These are phyloP conservation scores for Phyllostomus discolor DNA, from an alignment of 2,113 vertebrate species.

Conservation along the genomic window DNA sequence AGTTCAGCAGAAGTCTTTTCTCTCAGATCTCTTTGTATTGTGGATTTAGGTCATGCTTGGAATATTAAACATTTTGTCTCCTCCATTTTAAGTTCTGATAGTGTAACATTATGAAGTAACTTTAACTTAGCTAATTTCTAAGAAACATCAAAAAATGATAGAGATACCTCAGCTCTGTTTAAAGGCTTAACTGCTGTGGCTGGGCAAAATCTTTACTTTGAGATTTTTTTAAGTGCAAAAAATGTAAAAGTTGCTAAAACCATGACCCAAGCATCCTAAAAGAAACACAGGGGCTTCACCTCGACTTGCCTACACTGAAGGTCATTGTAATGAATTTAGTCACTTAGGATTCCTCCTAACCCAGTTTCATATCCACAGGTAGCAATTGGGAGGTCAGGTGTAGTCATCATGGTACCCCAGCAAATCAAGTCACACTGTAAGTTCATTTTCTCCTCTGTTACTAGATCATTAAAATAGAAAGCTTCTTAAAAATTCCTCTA, in stretches of 20 bases:
- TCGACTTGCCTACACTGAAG: background rate
- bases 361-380: background rate
- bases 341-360: background rate
- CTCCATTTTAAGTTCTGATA: conserved; percentile 43
- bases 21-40: background rate
- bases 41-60: background rate
- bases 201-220: background rate
- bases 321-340: background rate
- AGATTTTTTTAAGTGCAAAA: background rate
- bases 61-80: conserved; percentile 51
- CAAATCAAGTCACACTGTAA: background rate
- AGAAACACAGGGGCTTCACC: background rate
- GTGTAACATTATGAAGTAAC: conserved; percentile 13
- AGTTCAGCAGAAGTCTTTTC: conserved; percentile 32
- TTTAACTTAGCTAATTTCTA: conserved; percentile 55
- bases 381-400: background rate
- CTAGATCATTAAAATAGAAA: conserved; percentile 6
- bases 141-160: background rate
- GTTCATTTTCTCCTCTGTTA: background rate
- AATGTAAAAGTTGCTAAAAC: background rate
- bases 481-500: background rate
- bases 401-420: background rate
- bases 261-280: background rate
- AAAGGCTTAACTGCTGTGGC: background rate
- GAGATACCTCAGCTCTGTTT: background rate